These are phyloP conservation scores for Alsophila aescularia DNA, from an alignment of 2,888 invertebrate species.

Conservation along the genomic window DNA sequence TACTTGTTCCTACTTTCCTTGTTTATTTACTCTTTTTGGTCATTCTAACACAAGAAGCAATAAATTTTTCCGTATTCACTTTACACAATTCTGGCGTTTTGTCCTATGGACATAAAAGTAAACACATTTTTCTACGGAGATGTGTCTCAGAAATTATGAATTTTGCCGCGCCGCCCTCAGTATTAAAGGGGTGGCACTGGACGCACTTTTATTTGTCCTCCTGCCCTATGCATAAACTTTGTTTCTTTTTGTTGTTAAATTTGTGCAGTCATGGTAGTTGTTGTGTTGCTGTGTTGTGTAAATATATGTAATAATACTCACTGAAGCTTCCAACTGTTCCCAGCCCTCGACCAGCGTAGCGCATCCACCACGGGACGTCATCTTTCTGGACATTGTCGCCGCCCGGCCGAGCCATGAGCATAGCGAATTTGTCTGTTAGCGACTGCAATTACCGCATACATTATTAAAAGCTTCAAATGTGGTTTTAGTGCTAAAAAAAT, in stretches of 20 bases:
- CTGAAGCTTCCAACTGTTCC: slow-evolving; percentile 94
- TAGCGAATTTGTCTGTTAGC: slow-evolving; percentile 90
- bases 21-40: too few relatives aligned
- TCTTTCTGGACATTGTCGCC: slow-evolving; percentile 91
- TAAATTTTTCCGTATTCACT: too few relatives aligned
- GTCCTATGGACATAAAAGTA: too few relatives aligned
- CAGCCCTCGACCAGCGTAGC: slow-evolving; percentile 92
- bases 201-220: background rate
- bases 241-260: background rate
- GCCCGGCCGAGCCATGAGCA: slow-evolving; percentile 92
- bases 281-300: background rate
- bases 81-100: too few relatives aligned
- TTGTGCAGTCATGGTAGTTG: background rate
- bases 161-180: background rate
- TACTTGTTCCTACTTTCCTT: too few relatives aligned
- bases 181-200: background rate
- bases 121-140: too few relatives aligned
- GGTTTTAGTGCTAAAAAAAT: slow-evolving; percentile 32
- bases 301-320: slow-evolving; percentile 80
- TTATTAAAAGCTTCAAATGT: slow-evolving; percentile 32
- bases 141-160: background rate
- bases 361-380: slow-evolving; percentile 95
- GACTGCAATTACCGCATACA: slow-evolving; percentile 83
- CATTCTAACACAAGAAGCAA: too few relatives aligned
- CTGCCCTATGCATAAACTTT: background rate